A percentile compares a stretch with the other conserved stretches of the same genome.
Conservation (phyloP, 2,888 invertebrate species). For the Drosophila nigricruria region DNA sequence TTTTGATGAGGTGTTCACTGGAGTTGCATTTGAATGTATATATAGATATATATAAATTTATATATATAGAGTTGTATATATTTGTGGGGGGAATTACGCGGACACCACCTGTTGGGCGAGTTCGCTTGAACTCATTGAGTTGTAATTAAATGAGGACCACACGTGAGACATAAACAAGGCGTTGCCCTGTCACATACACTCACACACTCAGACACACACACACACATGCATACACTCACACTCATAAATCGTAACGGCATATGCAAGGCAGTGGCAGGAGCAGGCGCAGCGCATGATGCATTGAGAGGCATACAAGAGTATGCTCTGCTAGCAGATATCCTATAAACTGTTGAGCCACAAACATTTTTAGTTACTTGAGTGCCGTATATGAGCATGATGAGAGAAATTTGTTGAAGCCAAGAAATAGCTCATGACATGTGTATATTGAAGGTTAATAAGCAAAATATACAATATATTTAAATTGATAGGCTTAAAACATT, state of each 20-base stretch:
- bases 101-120: slow-evolving; percentile 71
- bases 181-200: slow-evolving; percentile 52
- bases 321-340: background rate
- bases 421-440: no score
- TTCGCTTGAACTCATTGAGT: slow-evolving; percentile 76
- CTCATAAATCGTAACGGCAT: slow-evolving; percentile 68
- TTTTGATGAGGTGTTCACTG: slow-evolving; percentile 3
- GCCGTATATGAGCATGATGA: background rate
- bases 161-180: slow-evolving; percentile 53
- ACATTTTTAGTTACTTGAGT: no score
- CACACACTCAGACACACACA: background rate
- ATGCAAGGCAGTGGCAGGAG: slow-evolving; percentile 18
- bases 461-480: no score
- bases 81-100: slow-evolving; percentile 28
- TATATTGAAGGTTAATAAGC: no score
- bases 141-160: slow-evolving; percentile 74
- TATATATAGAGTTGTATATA: background rate
- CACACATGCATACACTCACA: slow-evolving; percentile 28
- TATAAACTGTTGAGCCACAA: background rate
- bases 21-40: slow-evolving; percentile 11
- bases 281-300: slow-evolving; percentile 37
- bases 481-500: no score
- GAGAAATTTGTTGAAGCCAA: background rate
- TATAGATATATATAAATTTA: background rate
- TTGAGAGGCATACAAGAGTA: slow-evolving; percentile 2